Base-by-base conservation (phyloP, 2,888 invertebrate genomes). In the Campaea margaritaria region DNA sequence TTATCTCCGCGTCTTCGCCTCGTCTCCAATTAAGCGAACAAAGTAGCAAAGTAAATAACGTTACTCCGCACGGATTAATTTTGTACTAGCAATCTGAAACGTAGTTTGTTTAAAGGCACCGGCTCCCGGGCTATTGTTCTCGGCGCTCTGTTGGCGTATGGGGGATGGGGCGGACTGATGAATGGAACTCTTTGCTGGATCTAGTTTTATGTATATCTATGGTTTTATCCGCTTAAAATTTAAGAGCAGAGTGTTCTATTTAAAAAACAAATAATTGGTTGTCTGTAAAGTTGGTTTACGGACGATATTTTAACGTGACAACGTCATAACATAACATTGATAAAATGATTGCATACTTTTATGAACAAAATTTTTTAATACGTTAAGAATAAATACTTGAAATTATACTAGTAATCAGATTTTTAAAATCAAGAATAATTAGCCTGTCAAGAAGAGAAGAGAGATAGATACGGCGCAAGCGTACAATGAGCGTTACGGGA, bases 11-110 rank as follows among this genome's bases (percentile, higher is more conserved):
- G 87, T 89, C 88, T 88, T 89, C 82, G 72, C 79, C 71, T 75
- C 82, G 85, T 83, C 87, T 87, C 87, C 91, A 91, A 91, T 92
- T 91, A 91, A 89, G 86, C 86, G 89, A 76, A 89, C 89, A 91
- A 88, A 90, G 89, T 89, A 86, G 68, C 85, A 88, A 76, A 83
- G 91, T 91, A 91, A 91, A 91, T 91, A 91, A 88, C 81, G 78
- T 59, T 76, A 72, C 68, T 75, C 73, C 68, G 74, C 75, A 62
- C 77, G 83, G 86, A 90, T 91, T 91, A 90, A 91, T 90, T 91
- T 87, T 87, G 88, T 85, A 83, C 74, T 42, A 58, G 55, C 59
- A 76, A 79, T 79, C 76, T 69, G 75, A 74, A 71, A 67, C 74
- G 69, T 62, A 76, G 86, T 84, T 88, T 89, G 90, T 83, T 90